Conservation (phyloP, 2,797 vertebrate species). For the Alca torda region DNA sequence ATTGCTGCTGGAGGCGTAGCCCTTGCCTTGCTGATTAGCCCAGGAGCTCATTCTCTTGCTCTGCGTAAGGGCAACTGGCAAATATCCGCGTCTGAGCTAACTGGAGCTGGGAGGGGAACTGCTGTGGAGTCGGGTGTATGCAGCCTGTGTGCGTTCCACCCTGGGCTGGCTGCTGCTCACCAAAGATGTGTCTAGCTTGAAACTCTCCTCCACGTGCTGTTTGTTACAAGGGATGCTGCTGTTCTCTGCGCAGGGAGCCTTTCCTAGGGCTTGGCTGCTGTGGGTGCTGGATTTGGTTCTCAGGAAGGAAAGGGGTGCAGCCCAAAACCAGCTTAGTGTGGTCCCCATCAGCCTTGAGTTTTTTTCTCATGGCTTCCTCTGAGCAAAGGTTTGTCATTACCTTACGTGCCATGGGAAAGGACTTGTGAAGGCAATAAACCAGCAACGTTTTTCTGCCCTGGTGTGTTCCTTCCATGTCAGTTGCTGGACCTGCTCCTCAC, state of each 20-base stretch:
- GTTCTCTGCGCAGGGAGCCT: not conserved
- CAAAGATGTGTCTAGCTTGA: accelerated
- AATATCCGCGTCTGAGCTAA: not conserved
- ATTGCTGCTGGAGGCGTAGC: not conserved
- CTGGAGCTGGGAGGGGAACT: not conserved
- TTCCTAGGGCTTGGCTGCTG: not conserved
- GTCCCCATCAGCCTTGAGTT: not conserved
- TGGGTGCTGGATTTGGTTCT: not conserved
- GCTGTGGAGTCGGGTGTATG: not conserved
- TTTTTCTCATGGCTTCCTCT: not conserved
- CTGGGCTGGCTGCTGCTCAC: not conserved
- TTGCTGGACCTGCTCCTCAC: not conserved
- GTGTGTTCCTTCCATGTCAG: not conserved
- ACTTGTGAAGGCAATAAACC: not conserved
- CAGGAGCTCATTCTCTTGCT: accelerated
- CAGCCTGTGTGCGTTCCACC: accelerated
- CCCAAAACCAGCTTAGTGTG: accelerated
- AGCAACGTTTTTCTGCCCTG: accelerated
- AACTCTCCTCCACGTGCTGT: accelerated
- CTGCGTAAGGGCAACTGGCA: not conserved
- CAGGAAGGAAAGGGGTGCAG: not conserved
- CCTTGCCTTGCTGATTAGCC: not conserved
- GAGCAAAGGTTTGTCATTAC: not conserved
- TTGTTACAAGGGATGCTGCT: not conserved
- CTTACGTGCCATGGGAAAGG: not conserved